Evolutionary conservation across 2,888 invertebrate genomes (phyloP).

Genomic region (Neuroscelio doddi): DNA sequence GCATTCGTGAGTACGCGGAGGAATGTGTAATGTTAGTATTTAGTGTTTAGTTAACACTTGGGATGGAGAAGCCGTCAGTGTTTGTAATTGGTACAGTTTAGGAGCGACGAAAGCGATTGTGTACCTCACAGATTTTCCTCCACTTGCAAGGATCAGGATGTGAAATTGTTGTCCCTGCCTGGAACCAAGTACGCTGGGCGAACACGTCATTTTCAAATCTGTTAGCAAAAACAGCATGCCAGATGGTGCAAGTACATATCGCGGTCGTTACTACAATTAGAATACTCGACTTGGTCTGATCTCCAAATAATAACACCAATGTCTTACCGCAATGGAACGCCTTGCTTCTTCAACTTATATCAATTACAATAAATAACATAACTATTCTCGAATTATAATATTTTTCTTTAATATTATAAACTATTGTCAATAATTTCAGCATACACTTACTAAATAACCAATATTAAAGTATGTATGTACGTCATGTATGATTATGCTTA

Average conservation of each 20-base stretch:
- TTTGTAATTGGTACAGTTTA: constrained; percentile 71
- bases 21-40: constrained; percentile 68
- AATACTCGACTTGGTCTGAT: constrained; percentile 63
- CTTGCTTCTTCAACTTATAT: neutral
- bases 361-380: too few species aligned
- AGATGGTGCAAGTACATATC: constrained; percentile 65
- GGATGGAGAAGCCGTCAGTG: constrained; percentile 66
- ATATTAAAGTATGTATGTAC: too few species aligned
- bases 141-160: constrained; percentile 38
- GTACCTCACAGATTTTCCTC: constrained; percentile 67
- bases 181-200: constrained; percentile 13
- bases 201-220: constrained; percentile 57
- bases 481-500: too few species aligned
- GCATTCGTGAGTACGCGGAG: constrained; percentile 43
- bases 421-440: too few species aligned
- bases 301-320: constrained; percentile 65
- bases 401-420: too few species aligned
- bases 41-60: constrained; percentile 70
- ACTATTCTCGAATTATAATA: too few species aligned
- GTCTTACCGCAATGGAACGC: constrained; percentile 28
- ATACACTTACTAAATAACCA: too few species aligned
- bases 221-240: constrained; percentile 55
- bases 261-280: constrained; percentile 67
- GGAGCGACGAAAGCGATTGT: constrained; percentile 66
- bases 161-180: constrained; percentile 47